phyloP scores from a whole-genome alignment of 2,113 vertebrate species.

The Prunella fulvescens region DNA sequence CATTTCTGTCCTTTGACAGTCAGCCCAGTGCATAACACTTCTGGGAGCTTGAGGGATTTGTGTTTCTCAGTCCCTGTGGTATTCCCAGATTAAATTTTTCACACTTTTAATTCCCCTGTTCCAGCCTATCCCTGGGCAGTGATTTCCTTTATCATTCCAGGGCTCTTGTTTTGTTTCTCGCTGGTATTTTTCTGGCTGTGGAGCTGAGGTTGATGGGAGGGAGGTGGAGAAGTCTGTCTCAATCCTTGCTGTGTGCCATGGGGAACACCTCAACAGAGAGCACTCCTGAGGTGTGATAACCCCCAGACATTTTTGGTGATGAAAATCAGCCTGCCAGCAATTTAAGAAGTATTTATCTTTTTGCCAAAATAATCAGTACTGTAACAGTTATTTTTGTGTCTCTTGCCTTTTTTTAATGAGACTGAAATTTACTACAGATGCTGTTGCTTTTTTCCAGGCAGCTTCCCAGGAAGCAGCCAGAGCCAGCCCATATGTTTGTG shows the following conservation, averaged over 20 bases:
- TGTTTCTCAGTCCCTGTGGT: background rate
- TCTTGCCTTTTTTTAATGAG: background rate
- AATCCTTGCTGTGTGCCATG: background rate
- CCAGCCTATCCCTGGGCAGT: fast-evolving
- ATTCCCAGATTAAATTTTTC: background rate
- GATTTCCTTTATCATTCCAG: background rate
- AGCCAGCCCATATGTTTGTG: background rate
- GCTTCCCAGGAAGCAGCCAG: background rate
- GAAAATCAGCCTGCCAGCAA: background rate
- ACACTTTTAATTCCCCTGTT: fast-evolving
- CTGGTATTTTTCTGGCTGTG: background rate
- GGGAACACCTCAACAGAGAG: background rate
- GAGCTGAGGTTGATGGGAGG: background rate
- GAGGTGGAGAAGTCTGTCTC: background rate
- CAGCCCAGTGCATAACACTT: fast-evolving
- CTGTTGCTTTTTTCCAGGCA: background rate
- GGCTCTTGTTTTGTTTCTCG: background rate
- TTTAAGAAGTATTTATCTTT: background rate
- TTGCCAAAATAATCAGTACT: background rate
- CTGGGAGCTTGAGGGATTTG: background rate
- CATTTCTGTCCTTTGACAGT: background rate
- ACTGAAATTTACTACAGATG: background rate
- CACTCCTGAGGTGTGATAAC: background rate
- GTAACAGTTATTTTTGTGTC: background rate
- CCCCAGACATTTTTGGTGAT: background rate